phyloP scores from a whole-genome alignment of 2,113 vertebrate genomes.

The Lophotis ruficrista region DNA sequence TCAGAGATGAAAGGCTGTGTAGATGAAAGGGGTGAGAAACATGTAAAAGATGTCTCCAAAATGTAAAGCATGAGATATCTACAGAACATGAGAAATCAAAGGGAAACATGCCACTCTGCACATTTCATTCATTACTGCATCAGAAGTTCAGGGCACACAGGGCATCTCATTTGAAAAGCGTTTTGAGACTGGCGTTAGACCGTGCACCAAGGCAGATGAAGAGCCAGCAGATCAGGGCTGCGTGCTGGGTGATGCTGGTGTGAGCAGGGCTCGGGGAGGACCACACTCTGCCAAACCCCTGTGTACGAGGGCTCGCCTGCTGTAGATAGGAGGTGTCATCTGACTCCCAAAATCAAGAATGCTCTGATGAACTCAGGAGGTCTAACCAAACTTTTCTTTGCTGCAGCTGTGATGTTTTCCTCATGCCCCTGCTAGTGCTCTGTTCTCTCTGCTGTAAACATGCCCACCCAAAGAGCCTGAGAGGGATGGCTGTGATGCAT shows the following conservation, averaged over 20 bases:
- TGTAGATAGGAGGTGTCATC: background rate
- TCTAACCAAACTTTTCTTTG: conserved; percentile 42
- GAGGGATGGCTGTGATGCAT: conserved; percentile 4
- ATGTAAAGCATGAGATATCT: background rate
- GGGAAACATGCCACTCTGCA: background rate
- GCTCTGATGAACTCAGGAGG: conserved; percentile 46
- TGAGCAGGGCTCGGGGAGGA: background rate
- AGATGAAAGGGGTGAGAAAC: background rate
- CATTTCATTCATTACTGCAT: background rate
- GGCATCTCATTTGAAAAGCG: background rate
- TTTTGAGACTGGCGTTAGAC: background rate
- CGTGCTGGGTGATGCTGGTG: background rate
- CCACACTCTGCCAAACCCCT: background rate
- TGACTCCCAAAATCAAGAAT: conserved; percentile 8
- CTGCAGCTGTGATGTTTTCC: conserved; percentile 57
- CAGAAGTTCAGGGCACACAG: background rate
- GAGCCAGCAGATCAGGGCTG: background rate
- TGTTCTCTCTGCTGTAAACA: conserved; percentile 44
- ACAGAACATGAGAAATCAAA: background rate
- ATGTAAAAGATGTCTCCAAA: background rate
- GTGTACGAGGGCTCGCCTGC: background rate
- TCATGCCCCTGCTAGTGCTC: conserved; percentile 8
- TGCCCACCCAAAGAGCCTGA: conserved; percentile 60
- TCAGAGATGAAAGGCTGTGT: background rate
- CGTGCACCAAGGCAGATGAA: background rate